These are phyloP conservation scores for Neostethus bicornis DNA, from an alignment of 2,797 vertebrate genomes.

Conservation along the genomic window DNA sequence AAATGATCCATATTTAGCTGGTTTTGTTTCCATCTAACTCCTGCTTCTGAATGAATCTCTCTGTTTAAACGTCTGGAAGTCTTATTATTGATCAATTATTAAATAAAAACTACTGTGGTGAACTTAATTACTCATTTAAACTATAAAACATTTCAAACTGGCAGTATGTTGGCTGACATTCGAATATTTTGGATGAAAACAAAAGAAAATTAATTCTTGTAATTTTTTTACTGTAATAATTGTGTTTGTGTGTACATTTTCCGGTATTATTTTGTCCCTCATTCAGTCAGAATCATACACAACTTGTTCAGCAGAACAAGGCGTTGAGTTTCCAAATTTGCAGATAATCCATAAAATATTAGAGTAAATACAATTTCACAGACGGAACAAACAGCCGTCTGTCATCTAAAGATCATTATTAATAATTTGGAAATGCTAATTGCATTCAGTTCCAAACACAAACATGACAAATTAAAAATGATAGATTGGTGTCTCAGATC, in stretches of 20 bases:
- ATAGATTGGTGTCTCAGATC: neutral
- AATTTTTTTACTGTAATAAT: too few species aligned
- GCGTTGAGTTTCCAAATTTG: neutral
- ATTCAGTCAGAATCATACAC: neutral
- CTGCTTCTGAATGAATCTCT: constrained; percentile 6
- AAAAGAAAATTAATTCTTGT: too few species aligned
- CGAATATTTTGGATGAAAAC: neutral
- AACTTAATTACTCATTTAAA: constrained; percentile 3
- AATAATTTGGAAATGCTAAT: too few species aligned
- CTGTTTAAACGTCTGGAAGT: neutral
- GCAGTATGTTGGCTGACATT: too few species aligned
- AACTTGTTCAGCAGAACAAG: neutral
- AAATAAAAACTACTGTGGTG: constrained; percentile 4
- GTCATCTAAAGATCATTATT: neutral
- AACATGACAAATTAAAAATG: neutral
- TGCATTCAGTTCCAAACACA: neutral
- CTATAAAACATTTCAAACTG: neutral
- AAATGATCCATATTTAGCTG: constrained; percentile 36
- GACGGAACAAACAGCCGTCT: neutral
- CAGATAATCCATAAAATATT: neutral
- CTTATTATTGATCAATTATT: constrained; percentile 4
- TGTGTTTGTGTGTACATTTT: too few species aligned
- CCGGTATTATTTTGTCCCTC: too few species aligned
- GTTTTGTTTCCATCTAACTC: constrained; percentile 15
- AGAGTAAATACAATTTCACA: neutral